phyloP scores from a whole-genome alignment of 2,113 vertebrate species.

The Lasiurus borealis region DNA sequence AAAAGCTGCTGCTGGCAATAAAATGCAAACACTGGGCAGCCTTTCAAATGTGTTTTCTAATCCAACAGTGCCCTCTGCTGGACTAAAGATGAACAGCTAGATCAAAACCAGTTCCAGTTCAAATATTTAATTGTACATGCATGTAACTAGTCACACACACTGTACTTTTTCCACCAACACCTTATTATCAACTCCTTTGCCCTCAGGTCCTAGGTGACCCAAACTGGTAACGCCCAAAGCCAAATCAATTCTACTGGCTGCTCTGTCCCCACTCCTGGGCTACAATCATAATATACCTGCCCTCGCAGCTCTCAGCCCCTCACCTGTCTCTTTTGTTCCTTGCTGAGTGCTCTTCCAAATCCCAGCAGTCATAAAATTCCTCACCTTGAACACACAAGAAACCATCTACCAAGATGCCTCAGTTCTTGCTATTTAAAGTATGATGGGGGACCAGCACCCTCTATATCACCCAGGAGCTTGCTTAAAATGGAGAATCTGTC shows the following conservation, averaged over 20 bases:
- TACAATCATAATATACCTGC: background rate
- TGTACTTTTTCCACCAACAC: slow-evolving; percentile 24
- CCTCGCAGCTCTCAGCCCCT: background rate
- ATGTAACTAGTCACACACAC: background rate
- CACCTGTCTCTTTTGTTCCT: background rate
- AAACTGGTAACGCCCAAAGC: slow-evolving; percentile 25
- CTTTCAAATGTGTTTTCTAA: slow-evolving; percentile 62
- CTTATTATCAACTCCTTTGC: background rate
- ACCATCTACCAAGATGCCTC: background rate
- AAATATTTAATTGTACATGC: slow-evolving; percentile 17
- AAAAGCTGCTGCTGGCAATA: slow-evolving; percentile 45
- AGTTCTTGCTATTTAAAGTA: slow-evolving; percentile 41
- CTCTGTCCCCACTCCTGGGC: background rate
- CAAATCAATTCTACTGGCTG: background rate
- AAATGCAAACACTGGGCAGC: slow-evolving; percentile 54
- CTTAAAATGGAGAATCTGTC: background rate
- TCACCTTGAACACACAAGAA: slow-evolving; percentile 48
- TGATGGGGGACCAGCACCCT: background rate
- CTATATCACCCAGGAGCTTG: background rate
- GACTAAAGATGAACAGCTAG: slow-evolving; percentile 45
- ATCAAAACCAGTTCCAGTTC: slow-evolving; percentile 26
- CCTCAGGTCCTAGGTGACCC: background rate
- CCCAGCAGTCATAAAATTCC: background rate
- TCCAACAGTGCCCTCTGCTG: slow-evolving; percentile 72
- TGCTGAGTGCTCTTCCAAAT: slow-evolving; percentile 25